Evolutionary conservation across 1,140 invertebrate species (phyloP).

Genomic region (Eriosoma lanigerum): DNA sequence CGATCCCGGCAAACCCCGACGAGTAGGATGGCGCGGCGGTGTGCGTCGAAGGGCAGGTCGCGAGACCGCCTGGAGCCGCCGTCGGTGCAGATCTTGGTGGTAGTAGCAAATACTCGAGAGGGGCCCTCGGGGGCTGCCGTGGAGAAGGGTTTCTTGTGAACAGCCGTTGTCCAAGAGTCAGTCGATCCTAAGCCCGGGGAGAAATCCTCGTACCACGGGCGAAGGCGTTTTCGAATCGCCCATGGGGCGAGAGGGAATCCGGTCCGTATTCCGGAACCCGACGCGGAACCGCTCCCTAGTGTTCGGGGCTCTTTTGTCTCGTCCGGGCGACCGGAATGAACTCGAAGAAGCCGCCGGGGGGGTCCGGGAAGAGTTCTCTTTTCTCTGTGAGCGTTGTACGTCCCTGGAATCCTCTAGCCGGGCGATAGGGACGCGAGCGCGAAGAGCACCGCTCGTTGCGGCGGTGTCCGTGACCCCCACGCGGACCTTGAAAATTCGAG

Average conservation of each 20-base stretch:
- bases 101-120: conserved; percentile 69
- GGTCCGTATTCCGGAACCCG: conserved; percentile 74
- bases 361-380: conserved; percentile 79
- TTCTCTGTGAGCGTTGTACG: conserved; percentile 72
- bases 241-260: conserved; percentile 68
- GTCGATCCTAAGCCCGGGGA: conserved; percentile 79
- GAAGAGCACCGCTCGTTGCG: conserved; percentile 72
- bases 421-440: conserved; percentile 69
- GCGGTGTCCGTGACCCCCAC: conserved; percentile 69
- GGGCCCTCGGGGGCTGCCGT: conserved; percentile 78
- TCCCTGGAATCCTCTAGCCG: conserved; percentile 73
- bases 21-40: conserved; percentile 76
- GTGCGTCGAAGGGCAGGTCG: conserved; percentile 73
- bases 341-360: conserved; percentile 74
- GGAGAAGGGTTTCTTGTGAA: conserved; percentile 85
- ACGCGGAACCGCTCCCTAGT: conserved; percentile 64
- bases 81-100: conserved; percentile 82
- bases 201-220: conserved; percentile 55
- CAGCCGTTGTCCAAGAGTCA: conserved; percentile 86
- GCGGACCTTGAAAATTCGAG: conserved; percentile 77
- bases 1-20: conserved; percentile 60
- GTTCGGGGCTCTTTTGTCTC: conserved; percentile 59
- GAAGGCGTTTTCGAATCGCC: conserved; percentile 54
- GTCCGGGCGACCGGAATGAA: conserved; percentile 68
- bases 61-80: conserved; percentile 76